Evolutionary conservation across 2,113 vertebrate species (phyloP).

Genomic region (Monopterus albus): DNA sequence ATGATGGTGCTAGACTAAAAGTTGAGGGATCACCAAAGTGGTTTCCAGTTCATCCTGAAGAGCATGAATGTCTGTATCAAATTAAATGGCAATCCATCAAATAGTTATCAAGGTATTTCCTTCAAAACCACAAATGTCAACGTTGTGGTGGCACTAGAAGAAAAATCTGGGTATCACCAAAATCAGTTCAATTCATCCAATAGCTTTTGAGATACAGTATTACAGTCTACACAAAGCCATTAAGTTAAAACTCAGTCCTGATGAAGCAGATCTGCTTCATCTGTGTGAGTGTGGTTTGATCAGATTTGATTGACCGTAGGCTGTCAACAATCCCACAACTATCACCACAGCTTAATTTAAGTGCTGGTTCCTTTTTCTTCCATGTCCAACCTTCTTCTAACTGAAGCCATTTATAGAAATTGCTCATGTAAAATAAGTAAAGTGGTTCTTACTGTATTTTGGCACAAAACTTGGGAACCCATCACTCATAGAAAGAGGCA

Average conservation of each 20-base stretch:
- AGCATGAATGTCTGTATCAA: not conserved
- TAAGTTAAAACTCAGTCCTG: too few relatives aligned
- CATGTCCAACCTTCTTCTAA: too few relatives aligned
- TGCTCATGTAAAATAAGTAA: too few relatives aligned
- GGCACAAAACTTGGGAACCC: too few relatives aligned
- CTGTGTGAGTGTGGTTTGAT: not conserved
- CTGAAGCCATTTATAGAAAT: not conserved
- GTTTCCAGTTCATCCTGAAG: not conserved
- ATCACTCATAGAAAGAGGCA: too few relatives aligned
- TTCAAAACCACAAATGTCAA: not conserved
- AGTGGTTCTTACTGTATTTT: too few relatives aligned
- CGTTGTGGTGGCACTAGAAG: too few relatives aligned
- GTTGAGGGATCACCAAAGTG: not conserved
- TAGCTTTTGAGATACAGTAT: not conserved
- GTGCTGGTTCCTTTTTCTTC: too few relatives aligned
- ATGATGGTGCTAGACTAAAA: too few relatives aligned
- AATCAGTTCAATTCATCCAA: not conserved
- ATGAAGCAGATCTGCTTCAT: too few relatives aligned
- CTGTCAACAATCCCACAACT: not conserved
- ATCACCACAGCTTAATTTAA: not conserved
- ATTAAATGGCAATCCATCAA: not conserved
- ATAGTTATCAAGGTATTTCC: not conserved
- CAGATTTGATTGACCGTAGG: slow-evolving; percentile 2
- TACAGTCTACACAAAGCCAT: too few relatives aligned
- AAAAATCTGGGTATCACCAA: not conserved